Percentiles rank a stretch among this genome's conserved stretches.
Evolutionary conservation across 1,140 invertebrate species (phyloP).

Genomic region (Octopus sinensis): DNA sequence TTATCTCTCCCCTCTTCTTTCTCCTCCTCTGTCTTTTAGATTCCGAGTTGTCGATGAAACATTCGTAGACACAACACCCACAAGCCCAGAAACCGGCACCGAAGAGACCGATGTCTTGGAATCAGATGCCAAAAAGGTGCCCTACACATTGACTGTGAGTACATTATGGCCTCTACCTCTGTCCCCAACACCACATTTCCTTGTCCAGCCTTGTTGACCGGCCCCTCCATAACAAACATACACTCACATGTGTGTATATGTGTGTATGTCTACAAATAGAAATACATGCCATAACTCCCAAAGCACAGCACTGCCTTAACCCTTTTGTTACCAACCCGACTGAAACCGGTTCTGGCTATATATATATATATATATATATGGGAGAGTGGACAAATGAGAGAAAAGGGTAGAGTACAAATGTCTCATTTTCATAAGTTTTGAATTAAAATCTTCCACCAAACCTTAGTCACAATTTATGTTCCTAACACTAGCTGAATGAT

Average conservation of each 20-base stretch:
- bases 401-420: too few relatives aligned
- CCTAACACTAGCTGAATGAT: too few relatives aligned
- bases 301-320: not conserved
- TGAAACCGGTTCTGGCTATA: too few relatives aligned
- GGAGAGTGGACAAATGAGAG: too few relatives aligned
- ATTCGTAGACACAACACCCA: slow-evolving; percentile 84
- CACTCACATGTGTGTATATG: not conserved
- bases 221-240: not conserved
- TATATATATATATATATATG: too few relatives aligned
- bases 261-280: not conserved
- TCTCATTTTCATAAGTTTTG: too few relatives aligned
- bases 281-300: not conserved
- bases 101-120: slow-evolving; percentile 57
- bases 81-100: slow-evolving; percentile 63
- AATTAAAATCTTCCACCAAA: too few relatives aligned
- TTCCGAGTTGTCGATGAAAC: slow-evolving; percentile 84
- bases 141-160: slow-evolving; percentile 73
- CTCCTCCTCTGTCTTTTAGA: slow-evolving; percentile 50
- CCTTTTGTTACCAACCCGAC: too few relatives aligned
- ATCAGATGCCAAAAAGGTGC: slow-evolving; percentile 61
- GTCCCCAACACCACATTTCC: not conserved
- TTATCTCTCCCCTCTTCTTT: too few relatives aligned
- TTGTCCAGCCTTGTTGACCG: not conserved
- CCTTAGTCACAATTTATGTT: too few relatives aligned
- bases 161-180: slow-evolving; percentile 17